A percentile compares a stretch with the other conserved stretches of the same genome.
These are phyloP conservation scores for Antedon mediterranea DNA, from an alignment of 53 echinoderm and acorn worm species.

Conservation along the genomic window DNA sequence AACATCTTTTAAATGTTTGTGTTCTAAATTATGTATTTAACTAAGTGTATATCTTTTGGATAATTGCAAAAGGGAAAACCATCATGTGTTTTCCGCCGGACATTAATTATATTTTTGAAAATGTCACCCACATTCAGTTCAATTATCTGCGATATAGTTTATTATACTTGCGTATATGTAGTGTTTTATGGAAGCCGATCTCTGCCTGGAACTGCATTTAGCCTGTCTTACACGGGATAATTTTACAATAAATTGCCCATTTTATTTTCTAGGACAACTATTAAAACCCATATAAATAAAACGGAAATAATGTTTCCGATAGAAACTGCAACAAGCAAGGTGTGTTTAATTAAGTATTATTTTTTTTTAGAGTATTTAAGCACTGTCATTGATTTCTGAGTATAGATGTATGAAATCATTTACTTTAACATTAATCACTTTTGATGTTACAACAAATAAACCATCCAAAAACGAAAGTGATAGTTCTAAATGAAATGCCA, in stretches of 20 bases:
- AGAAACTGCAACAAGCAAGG: background rate
- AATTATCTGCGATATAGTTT: background rate
- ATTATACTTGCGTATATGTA: background rate
- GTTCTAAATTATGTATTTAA: background rate
- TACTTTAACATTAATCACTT: background rate
- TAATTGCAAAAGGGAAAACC: background rate
- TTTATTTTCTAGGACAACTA: background rate
- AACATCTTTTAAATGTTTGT: background rate
- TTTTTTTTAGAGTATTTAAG: background rate
- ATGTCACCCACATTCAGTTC: background rate
- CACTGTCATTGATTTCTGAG: background rate
- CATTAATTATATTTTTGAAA: background rate
- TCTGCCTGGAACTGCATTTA: background rate
- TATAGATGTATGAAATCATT: background rate
- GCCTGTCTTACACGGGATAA: background rate
- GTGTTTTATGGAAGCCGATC: background rate
- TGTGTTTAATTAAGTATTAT: background rate
- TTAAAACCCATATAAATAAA: background rate
- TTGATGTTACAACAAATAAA: background rate
- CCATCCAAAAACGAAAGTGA: background rate
- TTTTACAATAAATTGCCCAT: conserved; percentile 1
- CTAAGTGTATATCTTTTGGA: background rate
- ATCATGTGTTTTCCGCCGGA: background rate
- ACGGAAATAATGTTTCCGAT: background rate
- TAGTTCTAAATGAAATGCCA: background rate